Conservation (phyloP, 2,888 invertebrate genomes). For the Agelastica alni region DNA sequence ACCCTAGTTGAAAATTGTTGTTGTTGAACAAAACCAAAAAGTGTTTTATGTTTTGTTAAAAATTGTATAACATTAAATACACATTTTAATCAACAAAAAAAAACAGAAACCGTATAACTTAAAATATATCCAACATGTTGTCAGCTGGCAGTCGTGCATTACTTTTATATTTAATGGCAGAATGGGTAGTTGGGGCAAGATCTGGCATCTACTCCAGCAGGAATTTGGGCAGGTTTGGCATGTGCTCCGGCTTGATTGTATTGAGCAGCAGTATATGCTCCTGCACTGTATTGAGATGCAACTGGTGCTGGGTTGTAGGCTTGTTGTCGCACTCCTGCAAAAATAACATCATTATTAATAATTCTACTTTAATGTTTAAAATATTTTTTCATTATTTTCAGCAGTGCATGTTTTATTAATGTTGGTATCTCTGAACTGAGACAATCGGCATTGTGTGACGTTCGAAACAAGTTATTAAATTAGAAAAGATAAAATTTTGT, state of each 20-base stretch:
- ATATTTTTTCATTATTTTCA: no score
- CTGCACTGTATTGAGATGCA: conserved; percentile 26
- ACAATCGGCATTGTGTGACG: no score
- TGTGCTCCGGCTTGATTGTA: conserved; percentile 33
- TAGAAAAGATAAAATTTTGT: no score
- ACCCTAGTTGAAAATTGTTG: no score
- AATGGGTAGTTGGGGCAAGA: conserved; percentile 50
- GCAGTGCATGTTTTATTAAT: no score
- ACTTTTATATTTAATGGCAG: conserved; percentile 38
- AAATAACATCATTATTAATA: no score
- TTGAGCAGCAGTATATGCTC: conserved; percentile 33
- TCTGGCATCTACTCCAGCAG: conserved; percentile 47
- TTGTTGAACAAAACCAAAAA: no score
- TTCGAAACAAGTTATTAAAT: no score
- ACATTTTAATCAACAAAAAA: conserved; percentile 34
- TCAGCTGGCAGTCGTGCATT: conserved; percentile 45
- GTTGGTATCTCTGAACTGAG: no score
- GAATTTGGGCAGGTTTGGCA: conserved; percentile 44
- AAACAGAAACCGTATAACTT: conserved; percentile 34
- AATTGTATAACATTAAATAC: conserved; percentile 33
- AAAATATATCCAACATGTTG: conserved; percentile 38
- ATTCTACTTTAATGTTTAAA: no score
- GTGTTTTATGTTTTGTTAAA: conserved; percentile 14
- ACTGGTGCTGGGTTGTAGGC: conserved; percentile 16
- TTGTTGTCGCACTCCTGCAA: no score